A percentile compares a stretch with the other conserved stretches of the same genome.
These are phyloP conservation scores for Coregonus clupeaformis DNA, from an alignment of 2,113 vertebrate genomes.

Conservation along the genomic window DNA sequence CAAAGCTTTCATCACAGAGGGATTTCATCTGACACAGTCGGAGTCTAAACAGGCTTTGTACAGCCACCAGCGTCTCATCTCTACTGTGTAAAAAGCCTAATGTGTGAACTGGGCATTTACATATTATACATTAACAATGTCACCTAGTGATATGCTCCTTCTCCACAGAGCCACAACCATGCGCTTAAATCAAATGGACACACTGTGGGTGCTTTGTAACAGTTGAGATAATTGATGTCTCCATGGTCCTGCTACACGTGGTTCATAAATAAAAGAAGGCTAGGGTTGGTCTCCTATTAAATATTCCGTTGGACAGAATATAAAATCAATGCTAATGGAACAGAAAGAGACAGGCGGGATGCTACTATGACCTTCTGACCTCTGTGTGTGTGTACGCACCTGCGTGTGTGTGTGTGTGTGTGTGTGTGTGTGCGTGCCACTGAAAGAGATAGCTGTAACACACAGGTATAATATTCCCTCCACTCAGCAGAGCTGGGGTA, in stretches of 20 bases:
- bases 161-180: constrained; percentile 6
- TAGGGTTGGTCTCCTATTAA: constrained; percentile 17
- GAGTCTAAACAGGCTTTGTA: constrained; percentile 9
- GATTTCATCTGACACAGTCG: constrained; percentile 35
- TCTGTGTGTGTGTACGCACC: not conserved
- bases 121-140: constrained; percentile 17
- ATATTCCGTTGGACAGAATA: constrained; percentile 39
- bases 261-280: constrained; percentile 64
- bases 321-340: constrained; percentile 53
- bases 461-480: constrained; percentile 53
- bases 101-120: constrained; percentile 39
- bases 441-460: constrained; percentile 34
- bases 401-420: not conserved
- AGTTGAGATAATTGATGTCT: constrained; percentile 55
- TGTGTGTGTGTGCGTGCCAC: not conserved
- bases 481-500: constrained; percentile 47
- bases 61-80: too few species aligned
- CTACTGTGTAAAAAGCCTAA: not conserved
- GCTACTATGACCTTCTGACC: constrained; percentile 32
- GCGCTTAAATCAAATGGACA: constrained; percentile 38
- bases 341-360: constrained; percentile 33
- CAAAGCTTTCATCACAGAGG: constrained; percentile 20
- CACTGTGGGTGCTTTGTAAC: constrained; percentile 24
- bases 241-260: constrained; percentile 10
- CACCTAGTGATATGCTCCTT: not conserved